These are phyloP conservation scores for Bucco capensis DNA, from an alignment of 2,113 vertebrate genomes.

Conservation along the genomic window DNA sequence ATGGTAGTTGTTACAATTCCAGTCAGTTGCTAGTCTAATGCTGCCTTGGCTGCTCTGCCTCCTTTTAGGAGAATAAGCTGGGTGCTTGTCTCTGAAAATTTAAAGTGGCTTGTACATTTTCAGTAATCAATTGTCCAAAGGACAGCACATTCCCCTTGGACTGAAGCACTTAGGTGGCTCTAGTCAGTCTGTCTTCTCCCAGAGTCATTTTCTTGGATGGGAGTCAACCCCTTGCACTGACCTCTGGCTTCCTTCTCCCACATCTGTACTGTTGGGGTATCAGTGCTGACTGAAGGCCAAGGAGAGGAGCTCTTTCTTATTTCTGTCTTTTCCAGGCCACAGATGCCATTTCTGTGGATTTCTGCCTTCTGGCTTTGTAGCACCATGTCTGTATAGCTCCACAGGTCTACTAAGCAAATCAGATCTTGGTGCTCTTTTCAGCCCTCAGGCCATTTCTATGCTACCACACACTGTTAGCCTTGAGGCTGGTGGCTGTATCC, in stretches of 20 bases:
- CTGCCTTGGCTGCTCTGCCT: neutral
- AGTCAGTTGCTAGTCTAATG: neutral
- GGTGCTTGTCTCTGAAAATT: neutral
- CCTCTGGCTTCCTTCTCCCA: neutral
- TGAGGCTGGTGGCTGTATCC: neutral
- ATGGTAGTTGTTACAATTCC: constrained; percentile 25
- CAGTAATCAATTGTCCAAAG: constrained; percentile 9
- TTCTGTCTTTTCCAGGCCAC: neutral
- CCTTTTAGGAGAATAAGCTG: neutral
- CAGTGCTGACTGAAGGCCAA: no score
- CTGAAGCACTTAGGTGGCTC: neutral
- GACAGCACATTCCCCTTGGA: constrained; percentile 15
- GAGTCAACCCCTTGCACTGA: constrained; percentile 26
- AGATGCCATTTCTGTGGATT: neutral
- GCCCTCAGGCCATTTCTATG: neutral
- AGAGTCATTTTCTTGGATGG: constrained; percentile 50
- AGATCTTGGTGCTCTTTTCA: neutral
- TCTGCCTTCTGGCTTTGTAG: neutral
- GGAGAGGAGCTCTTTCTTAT: neutral
- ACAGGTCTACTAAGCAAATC: neutral
- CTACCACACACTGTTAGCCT: neutral
- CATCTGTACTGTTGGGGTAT: accelerated
- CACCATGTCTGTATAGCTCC: neutral
- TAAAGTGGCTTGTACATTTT: neutral
- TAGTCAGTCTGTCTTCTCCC: neutral